These are phyloP conservation scores for Trogon surrucura DNA, from an alignment of 2,113 vertebrate species.

Conservation along the genomic window DNA sequence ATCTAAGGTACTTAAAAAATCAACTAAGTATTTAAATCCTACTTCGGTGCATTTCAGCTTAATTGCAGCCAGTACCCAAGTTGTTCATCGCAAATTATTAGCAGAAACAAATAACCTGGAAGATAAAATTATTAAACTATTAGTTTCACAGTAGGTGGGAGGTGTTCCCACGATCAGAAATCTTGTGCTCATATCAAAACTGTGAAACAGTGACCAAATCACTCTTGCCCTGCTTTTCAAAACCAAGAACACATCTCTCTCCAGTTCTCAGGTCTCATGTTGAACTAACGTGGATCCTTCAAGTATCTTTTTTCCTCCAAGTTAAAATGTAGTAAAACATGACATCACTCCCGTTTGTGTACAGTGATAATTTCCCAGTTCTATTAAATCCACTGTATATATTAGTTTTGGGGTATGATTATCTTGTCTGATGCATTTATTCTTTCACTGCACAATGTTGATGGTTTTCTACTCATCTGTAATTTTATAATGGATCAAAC, in stretches of 20 bases:
- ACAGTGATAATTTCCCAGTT: neutral
- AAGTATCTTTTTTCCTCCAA: neutral
- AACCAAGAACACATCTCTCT: neutral
- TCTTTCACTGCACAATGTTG: neutral
- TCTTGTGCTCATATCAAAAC: neutral
- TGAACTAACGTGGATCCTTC: neutral
- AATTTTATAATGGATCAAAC: neutral
- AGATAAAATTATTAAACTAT: neutral
- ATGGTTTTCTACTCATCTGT: neutral
- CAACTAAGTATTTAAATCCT: neutral
- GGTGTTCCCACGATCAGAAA: neutral
- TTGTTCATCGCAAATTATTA: neutral
- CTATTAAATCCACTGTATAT: neutral
- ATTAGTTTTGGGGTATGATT: neutral
- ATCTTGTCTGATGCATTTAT: neutral
- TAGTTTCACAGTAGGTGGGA: neutral
- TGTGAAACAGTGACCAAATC: neutral
- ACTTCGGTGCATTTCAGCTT: neutral
- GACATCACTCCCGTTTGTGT: neutral
- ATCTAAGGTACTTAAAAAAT: neutral
- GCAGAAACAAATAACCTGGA: neutral
- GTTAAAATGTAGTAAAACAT: neutral
- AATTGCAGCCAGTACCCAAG: neutral
- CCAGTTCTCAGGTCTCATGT: neutral
- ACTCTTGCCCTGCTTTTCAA: neutral